These are phyloP conservation scores for Eurois occulta DNA, from an alignment of 2,888 invertebrate genomes.

Conservation along the genomic window DNA sequence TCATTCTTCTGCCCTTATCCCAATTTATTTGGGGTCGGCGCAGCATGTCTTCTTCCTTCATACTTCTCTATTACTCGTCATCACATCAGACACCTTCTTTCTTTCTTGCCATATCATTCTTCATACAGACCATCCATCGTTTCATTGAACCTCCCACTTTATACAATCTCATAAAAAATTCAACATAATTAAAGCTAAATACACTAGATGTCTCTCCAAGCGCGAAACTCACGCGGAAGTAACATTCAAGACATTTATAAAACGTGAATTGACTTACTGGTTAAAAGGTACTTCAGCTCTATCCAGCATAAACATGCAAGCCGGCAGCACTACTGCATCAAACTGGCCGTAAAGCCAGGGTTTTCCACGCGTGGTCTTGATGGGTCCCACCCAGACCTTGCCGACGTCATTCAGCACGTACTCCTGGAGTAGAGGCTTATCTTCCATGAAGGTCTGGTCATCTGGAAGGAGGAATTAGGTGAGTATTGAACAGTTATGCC, in stretches of 20 bases:
- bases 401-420: constrained; percentile 95
- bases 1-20: no score
- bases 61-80: no score
- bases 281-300: constrained; percentile 91
- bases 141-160: no score
- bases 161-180: not conserved
- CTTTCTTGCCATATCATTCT: no score
- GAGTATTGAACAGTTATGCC: not conserved
- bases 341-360: constrained; percentile 97
- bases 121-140: no score
- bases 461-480: constrained; percentile 84
- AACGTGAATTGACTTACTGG: constrained; percentile 79
- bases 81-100: no score
- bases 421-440: constrained; percentile 92
- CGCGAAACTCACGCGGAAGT: not conserved
- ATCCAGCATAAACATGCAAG: constrained; percentile 93
- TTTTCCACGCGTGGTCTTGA: constrained; percentile 93
- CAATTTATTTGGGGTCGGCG: no score
- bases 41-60: no score
- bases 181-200: not conserved
- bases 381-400: constrained; percentile 95
- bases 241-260: not conserved
- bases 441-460: constrained; percentile 94
- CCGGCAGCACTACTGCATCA: constrained; percentile 92
- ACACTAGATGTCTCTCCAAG: not conserved